Evolutionary conservation across 2,113 vertebrate genomes (phyloP).

Genomic region (Rhinolophus sinicus): DNA sequence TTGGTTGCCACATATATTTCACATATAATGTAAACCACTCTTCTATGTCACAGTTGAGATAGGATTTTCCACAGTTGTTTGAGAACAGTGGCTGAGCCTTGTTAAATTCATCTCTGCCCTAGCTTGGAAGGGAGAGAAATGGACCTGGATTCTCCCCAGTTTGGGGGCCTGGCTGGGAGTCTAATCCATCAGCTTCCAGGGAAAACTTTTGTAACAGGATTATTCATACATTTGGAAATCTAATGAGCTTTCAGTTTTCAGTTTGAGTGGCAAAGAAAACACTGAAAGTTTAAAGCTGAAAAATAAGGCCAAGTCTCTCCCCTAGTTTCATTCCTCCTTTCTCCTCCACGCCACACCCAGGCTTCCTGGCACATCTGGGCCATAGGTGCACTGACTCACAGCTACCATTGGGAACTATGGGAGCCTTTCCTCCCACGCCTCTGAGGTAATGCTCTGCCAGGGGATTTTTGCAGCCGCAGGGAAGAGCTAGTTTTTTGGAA

Average conservation of each 20-base stretch:
- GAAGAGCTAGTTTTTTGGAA: conserved; percentile 41
- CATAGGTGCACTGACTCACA: background rate
- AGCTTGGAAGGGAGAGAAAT: background rate
- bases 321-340: background rate
- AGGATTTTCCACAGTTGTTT: background rate
- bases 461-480: background rate
- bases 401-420: background rate
- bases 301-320: background rate
- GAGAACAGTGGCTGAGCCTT: background rate
- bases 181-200: background rate
- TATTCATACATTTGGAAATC: background rate
- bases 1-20: background rate
- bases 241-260: background rate
- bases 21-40: background rate
- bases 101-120: background rate
- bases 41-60: background rate
- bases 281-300: background rate
- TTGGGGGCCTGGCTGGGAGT: background rate
- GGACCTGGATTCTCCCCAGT: background rate
- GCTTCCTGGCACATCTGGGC: background rate
- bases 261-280: background rate
- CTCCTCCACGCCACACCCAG: background rate
- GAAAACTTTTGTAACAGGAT: background rate
- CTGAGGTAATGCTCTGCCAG: background rate
- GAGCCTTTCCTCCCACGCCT: background rate